Percentiles rank a stretch among this genome's conserved stretches.
Conservation (phyloP, 2,888 invertebrate species). For the Oeneis ivallda region DNA sequence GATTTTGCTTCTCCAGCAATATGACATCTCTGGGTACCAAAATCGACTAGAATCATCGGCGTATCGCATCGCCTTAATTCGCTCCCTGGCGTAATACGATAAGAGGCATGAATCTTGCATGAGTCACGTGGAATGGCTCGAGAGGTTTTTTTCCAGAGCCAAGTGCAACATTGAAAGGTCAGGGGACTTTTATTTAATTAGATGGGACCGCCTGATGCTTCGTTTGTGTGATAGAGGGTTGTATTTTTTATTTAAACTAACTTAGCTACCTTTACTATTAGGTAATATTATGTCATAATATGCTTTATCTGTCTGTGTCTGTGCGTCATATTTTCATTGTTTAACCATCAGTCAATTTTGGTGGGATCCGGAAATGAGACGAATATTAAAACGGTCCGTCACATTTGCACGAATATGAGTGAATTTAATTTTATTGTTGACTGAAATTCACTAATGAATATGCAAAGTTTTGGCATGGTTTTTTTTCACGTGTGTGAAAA, state of each 20-base stretch:
- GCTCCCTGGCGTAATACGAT: slow-evolving; percentile 60
- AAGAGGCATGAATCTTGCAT: slow-evolving; percentile 63
- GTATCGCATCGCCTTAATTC: slow-evolving; percentile 47
- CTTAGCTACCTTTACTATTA: not conserved
- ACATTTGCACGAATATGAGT: too few relatives aligned
- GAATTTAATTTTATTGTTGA: too few relatives aligned
- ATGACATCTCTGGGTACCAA: slow-evolving; percentile 37
- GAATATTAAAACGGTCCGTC: too few relatives aligned
- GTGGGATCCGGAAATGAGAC: too few relatives aligned
- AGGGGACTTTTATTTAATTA: slow-evolving; percentile 78
- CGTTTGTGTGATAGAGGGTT: slow-evolving; percentile 46
- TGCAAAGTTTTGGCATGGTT: too few relatives aligned
- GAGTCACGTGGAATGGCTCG: slow-evolving; percentile 55
- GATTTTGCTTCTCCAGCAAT: not conserved
- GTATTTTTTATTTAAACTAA: slow-evolving; percentile 50
- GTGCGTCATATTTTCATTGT: too few relatives aligned
- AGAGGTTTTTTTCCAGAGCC: slow-evolving; percentile 56
- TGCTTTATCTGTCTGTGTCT: too few relatives aligned
- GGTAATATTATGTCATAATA: too few relatives aligned
- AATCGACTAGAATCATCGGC: slow-evolving; percentile 45
- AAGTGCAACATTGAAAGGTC: slow-evolving; percentile 71
- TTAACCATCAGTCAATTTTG: too few relatives aligned
- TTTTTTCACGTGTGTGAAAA: too few relatives aligned
- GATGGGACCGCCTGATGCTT: slow-evolving; percentile 5
- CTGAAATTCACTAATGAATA: too few relatives aligned